Conservation (phyloP, 2,113 vertebrate species). For the Spheniscus mendiculus region DNA sequence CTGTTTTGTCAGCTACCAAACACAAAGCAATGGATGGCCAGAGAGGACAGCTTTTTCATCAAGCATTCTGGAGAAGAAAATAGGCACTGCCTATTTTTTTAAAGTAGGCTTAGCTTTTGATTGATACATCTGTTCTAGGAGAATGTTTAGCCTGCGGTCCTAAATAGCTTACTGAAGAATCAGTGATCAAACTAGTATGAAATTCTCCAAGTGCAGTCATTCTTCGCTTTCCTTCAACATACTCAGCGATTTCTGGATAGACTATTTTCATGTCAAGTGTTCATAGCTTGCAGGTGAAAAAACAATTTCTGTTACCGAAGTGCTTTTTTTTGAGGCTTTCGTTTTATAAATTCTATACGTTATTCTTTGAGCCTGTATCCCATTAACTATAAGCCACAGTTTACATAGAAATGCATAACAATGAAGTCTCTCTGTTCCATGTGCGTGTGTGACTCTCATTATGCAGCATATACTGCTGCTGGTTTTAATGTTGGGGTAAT, state of each 20-base stretch:
- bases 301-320: neutral
- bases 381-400: neutral
- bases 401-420: constrained; percentile 34
- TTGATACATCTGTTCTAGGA: constrained; percentile 18
- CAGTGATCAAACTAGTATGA: constrained; percentile 11
- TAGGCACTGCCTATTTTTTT: constrained; percentile 13
- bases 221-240: neutral
- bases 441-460: neutral
- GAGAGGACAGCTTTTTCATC: constrained; percentile 16
- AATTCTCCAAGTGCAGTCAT: neutral
- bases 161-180: constrained; percentile 20
- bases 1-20: neutral
- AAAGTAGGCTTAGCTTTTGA: constrained; percentile 36
- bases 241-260: neutral
- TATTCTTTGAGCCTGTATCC: constrained; percentile 13
- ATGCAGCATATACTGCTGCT: neutral
- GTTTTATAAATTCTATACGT: neutral
- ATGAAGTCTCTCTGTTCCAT: neutral
- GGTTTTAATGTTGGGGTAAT: neutral
- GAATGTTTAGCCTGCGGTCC: neutral
- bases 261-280: constrained; percentile 12
- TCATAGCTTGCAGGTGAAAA: constrained; percentile 4
- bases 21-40: neutral
- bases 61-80: constrained; percentile 3
- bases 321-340: neutral